Evolutionary conservation across 2,797 vertebrate genomes (phyloP), one percentile per base, ranked within the genome.

Genomic region (Phoeniculus purpureus): DNA sequence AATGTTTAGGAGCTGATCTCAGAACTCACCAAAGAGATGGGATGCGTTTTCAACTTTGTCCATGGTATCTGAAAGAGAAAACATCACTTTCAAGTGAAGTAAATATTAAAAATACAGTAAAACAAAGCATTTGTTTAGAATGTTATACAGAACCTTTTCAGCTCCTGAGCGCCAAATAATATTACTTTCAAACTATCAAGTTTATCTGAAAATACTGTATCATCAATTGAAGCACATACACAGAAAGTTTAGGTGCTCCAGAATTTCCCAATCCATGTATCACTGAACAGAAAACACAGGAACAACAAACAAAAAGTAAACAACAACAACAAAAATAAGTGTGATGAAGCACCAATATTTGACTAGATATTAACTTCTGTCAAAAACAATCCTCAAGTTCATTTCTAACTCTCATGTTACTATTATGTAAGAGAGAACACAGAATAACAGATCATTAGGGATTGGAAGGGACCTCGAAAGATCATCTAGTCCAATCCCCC

Each of bases 1-100:
- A 31, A 84, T 59, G 91, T 65, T 92, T 85, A 78, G 68, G 20
- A 90, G 25, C 22, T 64, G 51, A 81, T 80, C 82, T 84, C 81
- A 92, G 34, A 96, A 97, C 98, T 98, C 96, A 99, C 99, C 98
- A 99, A 96, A 94, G 97, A 97, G 91, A 99, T 99, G 22, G 99
- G 99, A 88, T 99, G 99, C 40, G 98, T 99, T 98, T 99, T 99
- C 95, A 99, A 89, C 97, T 99, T 99, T 72, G 99, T 99, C 99
- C 99, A 99, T 86, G 99, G 99, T 96, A 99, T 99, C 99, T 99
- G 97, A 56, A 94, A 97, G n/a, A 72, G 55, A 96, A 81, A 76
- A 93, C 84, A 92, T 56, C 64, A 87, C 48, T 81, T 47, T 84
- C 88, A 92, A 92, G 43, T 43, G 91, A 91, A 92, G 37, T 48